Evolutionary conservation across 2,113 vertebrate genomes (phyloP).

Genomic region (Machaerirhynchus nigripectus): DNA sequence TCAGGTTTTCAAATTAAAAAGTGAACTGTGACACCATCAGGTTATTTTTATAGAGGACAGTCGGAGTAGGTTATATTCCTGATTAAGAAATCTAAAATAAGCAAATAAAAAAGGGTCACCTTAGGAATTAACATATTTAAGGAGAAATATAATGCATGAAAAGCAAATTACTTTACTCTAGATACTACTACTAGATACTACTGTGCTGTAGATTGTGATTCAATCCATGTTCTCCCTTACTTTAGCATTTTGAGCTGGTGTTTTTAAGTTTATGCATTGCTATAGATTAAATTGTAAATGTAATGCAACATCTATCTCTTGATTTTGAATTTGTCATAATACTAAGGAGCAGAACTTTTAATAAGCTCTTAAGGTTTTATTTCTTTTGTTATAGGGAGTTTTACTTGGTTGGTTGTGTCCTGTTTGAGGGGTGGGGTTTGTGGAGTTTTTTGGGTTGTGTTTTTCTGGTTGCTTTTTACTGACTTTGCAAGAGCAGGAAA

Average conservation of each 20-base stretch:
- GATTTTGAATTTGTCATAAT: neutral
- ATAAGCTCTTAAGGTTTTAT: neutral
- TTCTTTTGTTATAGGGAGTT: neutral
- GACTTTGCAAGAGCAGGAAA: neutral
- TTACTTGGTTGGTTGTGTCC: neutral
- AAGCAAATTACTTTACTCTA: neutral
- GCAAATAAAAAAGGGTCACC: constrained; percentile 3
- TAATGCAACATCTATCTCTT: neutral
- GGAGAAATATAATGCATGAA: neutral
- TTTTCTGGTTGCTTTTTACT: neutral
- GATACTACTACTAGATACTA: neutral
- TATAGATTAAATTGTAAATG: neutral
- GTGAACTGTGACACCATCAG: neutral
- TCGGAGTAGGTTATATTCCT: neutral
- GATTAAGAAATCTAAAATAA: constrained; percentile 20
- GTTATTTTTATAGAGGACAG: neutral
- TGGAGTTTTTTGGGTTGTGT: accelerated
- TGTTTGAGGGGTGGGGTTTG: neutral
- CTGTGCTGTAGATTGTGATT: neutral
- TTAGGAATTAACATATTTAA: neutral
- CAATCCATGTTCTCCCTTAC: neutral
- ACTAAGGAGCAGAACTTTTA: neutral
- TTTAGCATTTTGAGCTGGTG: neutral
- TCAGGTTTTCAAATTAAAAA: constrained; percentile 19
- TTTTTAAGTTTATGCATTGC: neutral